Percentiles rank a stretch among this genome's conserved stretches.
phyloP scores from a whole-genome alignment of 2,797 vertebrate species.

The Champsocephalus esox region DNA sequence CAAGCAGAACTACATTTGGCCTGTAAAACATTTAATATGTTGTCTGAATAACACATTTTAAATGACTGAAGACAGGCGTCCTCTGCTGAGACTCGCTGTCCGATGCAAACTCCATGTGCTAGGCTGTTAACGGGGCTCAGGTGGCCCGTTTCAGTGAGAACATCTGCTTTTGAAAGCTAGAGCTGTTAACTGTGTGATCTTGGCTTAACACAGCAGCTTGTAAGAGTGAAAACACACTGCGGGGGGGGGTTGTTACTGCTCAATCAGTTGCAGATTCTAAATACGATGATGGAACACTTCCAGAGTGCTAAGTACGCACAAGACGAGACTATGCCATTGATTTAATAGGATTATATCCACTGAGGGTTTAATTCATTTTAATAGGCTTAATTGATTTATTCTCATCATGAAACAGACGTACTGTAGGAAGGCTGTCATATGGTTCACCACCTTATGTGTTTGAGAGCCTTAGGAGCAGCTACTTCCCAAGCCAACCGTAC shows the following conservation, averaged over 20 bases:
- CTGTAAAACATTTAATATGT: constrained; percentile 5
- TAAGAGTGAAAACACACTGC: constrained; percentile 27
- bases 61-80: constrained; percentile 10
- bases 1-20: constrained; percentile 15
- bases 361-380: constrained; percentile 47
- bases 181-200: constrained; percentile 39
- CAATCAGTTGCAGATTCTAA: constrained; percentile 14
- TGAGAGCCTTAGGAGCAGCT: constrained; percentile 21
- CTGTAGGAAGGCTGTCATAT: not conserved
- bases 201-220: constrained; percentile 36
- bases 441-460: constrained; percentile 18
- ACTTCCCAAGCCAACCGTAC: not conserved
- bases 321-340: constrained; percentile 14
- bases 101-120: constrained; percentile 29
- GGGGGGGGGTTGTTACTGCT: constrained; percentile 9
- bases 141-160: constrained; percentile 44
- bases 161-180: constrained; percentile 59
- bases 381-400: constrained; percentile 47
- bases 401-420: constrained; percentile 22
- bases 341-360: constrained; percentile 49
- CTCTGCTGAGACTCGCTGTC: constrained; percentile 21
- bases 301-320: constrained; percentile 26
- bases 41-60: constrained; percentile 7
- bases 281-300: constrained; percentile 8
- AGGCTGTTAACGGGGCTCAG: constrained; percentile 34